phyloP scores from a whole-genome alignment of 1,140 invertebrate species.

The Conopomorpha cramerella region DNA sequence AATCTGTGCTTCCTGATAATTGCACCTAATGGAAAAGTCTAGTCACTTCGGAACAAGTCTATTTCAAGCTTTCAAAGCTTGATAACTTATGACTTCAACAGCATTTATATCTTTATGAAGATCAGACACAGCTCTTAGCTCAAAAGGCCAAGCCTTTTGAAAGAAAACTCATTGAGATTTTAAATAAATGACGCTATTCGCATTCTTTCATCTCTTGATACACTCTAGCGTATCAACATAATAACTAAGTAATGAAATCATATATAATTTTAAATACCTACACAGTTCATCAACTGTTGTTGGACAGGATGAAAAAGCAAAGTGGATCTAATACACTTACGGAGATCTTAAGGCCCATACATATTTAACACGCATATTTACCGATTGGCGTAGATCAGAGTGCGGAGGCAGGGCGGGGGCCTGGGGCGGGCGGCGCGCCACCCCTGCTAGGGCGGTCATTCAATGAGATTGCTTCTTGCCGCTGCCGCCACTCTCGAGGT shows the following conservation, averaged over 20 bases:
- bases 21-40: conserved; percentile 58
- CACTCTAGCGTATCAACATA: background rate
- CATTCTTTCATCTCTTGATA: conserved; percentile 1
- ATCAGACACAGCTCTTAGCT: too few species aligned
- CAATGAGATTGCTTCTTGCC: conserved; percentile 63
- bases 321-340: conserved; percentile 58
- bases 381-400: conserved; percentile 50
- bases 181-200: too few species aligned
- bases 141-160: too few species aligned
- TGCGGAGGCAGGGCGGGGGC: conserved; percentile 14
- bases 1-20: conserved; percentile 51
- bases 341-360: conserved; percentile 51
- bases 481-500: conserved; percentile 55
- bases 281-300: too few species aligned
- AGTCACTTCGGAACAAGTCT: conserved; percentile 46
- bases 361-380: conserved; percentile 62
- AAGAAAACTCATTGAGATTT: too few species aligned
- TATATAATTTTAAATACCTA: too few species aligned
- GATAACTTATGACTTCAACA: conserved; percentile 44
- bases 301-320: conserved; percentile 50
- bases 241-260: too few species aligned
- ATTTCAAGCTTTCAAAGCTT: conserved; percentile 54
- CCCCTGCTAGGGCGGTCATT: conserved; percentile 59
- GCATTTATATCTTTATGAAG: too few species aligned
- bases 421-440: conserved; percentile 17